phyloP scores from a whole-genome alignment of 2,888 invertebrate genomes.

The Himalopsyche tibetana region DNA sequence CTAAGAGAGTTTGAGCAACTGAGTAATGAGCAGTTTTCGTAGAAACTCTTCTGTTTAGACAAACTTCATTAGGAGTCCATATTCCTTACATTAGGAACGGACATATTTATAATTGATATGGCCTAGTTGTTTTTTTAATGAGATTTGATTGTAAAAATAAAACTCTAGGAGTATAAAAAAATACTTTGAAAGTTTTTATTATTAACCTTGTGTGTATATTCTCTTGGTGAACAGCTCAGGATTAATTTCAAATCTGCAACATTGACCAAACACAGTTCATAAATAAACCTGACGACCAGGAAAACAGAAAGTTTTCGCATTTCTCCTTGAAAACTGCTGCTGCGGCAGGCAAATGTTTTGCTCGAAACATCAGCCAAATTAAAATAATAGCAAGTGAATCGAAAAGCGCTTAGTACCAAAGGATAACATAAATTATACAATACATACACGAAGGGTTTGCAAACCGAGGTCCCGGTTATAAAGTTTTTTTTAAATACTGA shows the following conservation, averaged over 20 bases:
- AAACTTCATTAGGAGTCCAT: too few relatives aligned
- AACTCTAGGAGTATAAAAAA: too few relatives aligned
- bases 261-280: neutral
- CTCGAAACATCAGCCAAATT: neutral
- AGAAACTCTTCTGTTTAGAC: too few relatives aligned
- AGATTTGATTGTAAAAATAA: too few relatives aligned
- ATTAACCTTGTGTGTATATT: neutral
- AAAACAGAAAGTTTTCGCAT: slow-evolving; percentile 1
- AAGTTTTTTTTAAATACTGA: too few relatives aligned
- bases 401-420: neutral
- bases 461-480: too few relatives aligned
- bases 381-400: neutral
- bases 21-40: too few relatives aligned
- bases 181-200: too few relatives aligned
- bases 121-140: too few relatives aligned
- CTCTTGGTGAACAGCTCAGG: neutral
- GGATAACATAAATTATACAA: neutral
- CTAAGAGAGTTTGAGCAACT: too few relatives aligned
- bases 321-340: slow-evolving; percentile 8
- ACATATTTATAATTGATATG: too few relatives aligned
- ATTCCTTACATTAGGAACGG: too few relatives aligned
- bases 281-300: neutral
- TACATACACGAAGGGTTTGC: neutral
- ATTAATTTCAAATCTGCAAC: slow-evolving; percentile 8
- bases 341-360: neutral